These are phyloP conservation scores for Teinopalpus imperialis DNA, from an alignment of 2,888 invertebrate genomes.

Conservation along the genomic window DNA sequence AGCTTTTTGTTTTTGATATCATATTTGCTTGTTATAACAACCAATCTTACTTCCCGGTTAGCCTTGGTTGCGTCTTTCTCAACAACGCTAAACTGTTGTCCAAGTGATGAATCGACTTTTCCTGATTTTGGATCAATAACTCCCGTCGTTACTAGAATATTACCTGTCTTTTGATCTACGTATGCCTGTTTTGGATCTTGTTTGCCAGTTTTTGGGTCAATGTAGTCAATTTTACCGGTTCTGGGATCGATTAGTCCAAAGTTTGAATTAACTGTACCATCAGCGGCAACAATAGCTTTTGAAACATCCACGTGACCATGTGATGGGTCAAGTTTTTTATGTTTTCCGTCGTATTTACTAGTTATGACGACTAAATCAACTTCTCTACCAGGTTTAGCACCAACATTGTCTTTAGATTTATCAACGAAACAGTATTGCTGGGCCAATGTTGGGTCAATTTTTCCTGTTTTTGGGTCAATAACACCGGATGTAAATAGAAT, in stretches of 20 bases:
- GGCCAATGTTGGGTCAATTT: constrained; percentile 84
- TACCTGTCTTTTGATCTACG: constrained; percentile 87
- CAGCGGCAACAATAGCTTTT: constrained; percentile 82
- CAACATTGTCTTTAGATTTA: constrained; percentile 78
- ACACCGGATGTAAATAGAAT: constrained; percentile 84
- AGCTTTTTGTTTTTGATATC: constrained; percentile 78
- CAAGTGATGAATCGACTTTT: constrained; percentile 84
- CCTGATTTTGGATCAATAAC: constrained; percentile 85
- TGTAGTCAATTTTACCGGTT: constrained; percentile 83
- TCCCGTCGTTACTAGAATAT: constrained; percentile 83
- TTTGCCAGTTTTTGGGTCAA: constrained; percentile 84
- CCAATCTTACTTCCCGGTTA: constrained; percentile 81
- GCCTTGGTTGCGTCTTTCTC: constrained; percentile 86
- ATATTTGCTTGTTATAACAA: constrained; percentile 83
- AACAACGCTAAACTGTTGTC: constrained; percentile 85
- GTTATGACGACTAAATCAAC: constrained; percentile 83
- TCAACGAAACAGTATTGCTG: constrained; percentile 86
- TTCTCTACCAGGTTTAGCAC: constrained; percentile 70
- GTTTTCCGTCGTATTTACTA: constrained; percentile 83
- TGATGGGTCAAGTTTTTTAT: constrained; percentile 70
- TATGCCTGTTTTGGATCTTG: constrained; percentile 85
- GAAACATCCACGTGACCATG: constrained; percentile 80
- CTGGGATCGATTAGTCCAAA: constrained; percentile 85
- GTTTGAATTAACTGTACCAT: constrained; percentile 81
- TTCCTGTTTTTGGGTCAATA: constrained; percentile 85